Base-by-base conservation (phyloP, 1,140 invertebrate species). In the Marisa cornuarietis region DNA sequence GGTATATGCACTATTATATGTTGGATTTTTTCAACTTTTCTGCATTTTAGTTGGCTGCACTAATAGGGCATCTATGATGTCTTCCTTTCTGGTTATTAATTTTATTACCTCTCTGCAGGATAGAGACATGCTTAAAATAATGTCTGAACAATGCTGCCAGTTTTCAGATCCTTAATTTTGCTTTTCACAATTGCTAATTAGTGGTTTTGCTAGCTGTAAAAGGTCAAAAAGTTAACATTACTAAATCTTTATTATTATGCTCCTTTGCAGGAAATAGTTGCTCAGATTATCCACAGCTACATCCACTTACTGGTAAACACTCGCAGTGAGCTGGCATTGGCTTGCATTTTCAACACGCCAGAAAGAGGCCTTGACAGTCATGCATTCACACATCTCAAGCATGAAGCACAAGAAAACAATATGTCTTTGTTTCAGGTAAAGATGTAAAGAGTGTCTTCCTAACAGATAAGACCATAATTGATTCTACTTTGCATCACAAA, bases 361-460 rank as follows among this genome's bases (percentile, higher is more conserved):
- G 86, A 91, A 63, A 81, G 91, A 71, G 87, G 87, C 49, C 79
- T 91, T 16, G 86, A 87, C 65, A 89, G 91, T 74, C 42, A 82
- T 61, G 89, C 90, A 13, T 91, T 91, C 78, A 91, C 91, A 62
- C 83, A 87, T 66, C 77, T 91, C 18, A 91, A 90, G 81, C 87
- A 87, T 82, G 82, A 84, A 58, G 82, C 90, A 71, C 75, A 85
- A 68, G 68, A 81, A 31, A 90, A 86, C 79, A 87, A 88, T 11
- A 85, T 91, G 81, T 87, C 91, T 11, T 90, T 91, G 87, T 91
- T 88, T 78, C 91, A 91, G 86, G 90, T 91, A 71, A 81, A 66
- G 75, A 22, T 79, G 69, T 42, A 26, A 26, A 26, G 13, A 69
- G 31, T 6, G 31, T 42, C 31, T 42, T 42, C 63, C 20, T 22